phyloP scores from a whole-genome alignment of 1,140 invertebrate species.

The Phymorhynchus buccinoides region DNA sequence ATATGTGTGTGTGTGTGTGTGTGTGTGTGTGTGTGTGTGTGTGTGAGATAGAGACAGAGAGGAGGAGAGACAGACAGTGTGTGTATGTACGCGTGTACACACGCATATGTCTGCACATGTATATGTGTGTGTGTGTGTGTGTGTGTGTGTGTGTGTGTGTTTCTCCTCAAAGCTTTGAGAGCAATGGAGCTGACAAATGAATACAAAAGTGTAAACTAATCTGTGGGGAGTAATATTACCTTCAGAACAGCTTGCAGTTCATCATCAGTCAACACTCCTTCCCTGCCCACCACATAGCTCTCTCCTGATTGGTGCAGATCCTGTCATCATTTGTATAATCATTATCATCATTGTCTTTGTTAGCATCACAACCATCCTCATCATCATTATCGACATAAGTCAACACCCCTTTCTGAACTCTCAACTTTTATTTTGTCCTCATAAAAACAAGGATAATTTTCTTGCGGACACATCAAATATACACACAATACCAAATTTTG shows the following conservation, averaged over 20 bases:
- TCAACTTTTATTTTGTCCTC: too few species aligned
- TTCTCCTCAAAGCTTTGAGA: too few species aligned
- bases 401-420: not conserved
- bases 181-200: too few species aligned
- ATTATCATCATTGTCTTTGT: not conserved
- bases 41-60: not conserved
- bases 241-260: constrained; percentile 55
- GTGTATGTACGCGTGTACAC: not conserved
- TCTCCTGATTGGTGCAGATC: constrained; percentile 52
- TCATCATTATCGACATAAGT: not conserved
- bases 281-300: constrained; percentile 57
- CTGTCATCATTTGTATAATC: constrained; percentile 39
- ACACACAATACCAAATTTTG: not conserved
- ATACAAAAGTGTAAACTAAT: not conserved
- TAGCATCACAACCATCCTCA: not conserved
- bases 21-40: not conserved
- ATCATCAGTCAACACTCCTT: constrained; percentile 62
- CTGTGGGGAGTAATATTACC: constrained; percentile 41
- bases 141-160: too few species aligned
- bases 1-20: not conserved
- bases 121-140: too few species aligned
- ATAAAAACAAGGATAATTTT: too few species aligned
- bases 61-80: not conserved
- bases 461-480: too few species aligned
- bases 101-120: too few species aligned